Evolutionary conservation across 2,113 vertebrate genomes (phyloP).

Genomic region (Brachypodius melanocephalos): DNA sequence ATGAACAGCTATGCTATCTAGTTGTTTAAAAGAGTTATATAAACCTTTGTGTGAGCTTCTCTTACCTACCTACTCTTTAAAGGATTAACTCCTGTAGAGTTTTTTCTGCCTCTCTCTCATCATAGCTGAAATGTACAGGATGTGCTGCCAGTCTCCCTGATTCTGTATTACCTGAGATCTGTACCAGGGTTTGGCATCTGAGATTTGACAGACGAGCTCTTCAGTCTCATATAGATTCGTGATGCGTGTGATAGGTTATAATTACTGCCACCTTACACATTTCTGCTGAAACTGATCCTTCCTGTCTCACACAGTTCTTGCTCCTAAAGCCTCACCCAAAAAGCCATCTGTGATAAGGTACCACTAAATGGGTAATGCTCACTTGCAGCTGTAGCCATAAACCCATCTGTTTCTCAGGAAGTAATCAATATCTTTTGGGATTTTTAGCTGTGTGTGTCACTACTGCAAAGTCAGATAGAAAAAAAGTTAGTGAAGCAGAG

Average conservation of each 20-base stretch:
- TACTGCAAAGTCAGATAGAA: background rate
- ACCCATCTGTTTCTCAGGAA: background rate
- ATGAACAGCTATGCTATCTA: background rate
- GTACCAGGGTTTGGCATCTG: background rate
- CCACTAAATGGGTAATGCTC: background rate
- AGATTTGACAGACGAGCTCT: background rate
- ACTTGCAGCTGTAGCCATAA: background rate
- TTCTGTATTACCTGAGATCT: background rate
- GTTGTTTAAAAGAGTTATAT: background rate
- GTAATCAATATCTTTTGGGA: background rate
- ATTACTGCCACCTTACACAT: background rate
- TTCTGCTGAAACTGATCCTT: background rate
- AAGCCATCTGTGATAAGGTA: background rate
- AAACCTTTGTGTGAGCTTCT: background rate
- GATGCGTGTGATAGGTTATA: background rate
- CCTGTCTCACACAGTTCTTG: background rate
- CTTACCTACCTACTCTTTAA: background rate
- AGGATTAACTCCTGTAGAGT: background rate
- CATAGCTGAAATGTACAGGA: background rate
- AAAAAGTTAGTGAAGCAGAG: background rate
- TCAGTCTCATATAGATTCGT: background rate
- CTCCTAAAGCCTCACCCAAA: background rate
- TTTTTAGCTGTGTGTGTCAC: background rate
- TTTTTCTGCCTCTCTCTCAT: background rate
- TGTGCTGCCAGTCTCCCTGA: background rate